A percentile compares a stretch with the other conserved stretches of the same genome.
Conservation (phyloP, 2,888 invertebrate genomes). For the Pandemis corylana region DNA sequence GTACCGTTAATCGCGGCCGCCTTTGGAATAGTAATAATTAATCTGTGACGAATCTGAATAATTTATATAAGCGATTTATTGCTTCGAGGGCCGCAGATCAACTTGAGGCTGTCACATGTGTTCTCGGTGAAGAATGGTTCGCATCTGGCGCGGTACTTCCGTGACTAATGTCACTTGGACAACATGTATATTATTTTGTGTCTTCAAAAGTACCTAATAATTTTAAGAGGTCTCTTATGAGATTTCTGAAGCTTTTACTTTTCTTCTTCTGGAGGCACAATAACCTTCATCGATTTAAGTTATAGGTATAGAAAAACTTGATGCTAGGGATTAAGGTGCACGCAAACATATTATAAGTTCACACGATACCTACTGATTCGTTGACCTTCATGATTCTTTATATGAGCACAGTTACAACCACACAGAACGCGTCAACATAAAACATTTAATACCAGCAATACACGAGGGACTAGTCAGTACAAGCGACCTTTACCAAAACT, state of each 20-base stretch:
- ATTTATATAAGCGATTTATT: conserved; percentile 80
- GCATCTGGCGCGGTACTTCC: conserved; percentile 39
- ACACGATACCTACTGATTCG: not conserved
- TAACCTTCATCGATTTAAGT: too few species aligned
- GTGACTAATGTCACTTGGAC: conserved; percentile 35
- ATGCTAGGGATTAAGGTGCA: too few species aligned
- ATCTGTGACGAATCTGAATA: conserved; percentile 81
- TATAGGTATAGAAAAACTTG: too few species aligned
- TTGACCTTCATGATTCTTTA: not conserved
- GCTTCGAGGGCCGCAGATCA: conserved; percentile 63
- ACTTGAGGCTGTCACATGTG: conserved; percentile 60
- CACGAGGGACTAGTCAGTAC: conserved; percentile 15
- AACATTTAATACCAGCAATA: conserved; percentile 38
- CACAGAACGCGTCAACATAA: conserved; percentile 5
- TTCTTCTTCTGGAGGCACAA: not conserved
- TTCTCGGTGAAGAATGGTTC: conserved; percentile 40
- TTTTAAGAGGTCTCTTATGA: not conserved
- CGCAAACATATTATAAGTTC: too few species aligned
- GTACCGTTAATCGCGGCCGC: conserved; percentile 79
- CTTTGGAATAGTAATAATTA: conserved; percentile 81
- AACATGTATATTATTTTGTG: conserved; percentile 19
- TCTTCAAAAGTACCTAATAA: not conserved
- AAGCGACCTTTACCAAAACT: conserved; percentile 40
- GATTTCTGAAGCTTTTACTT: not conserved
- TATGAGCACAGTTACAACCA: not conserved